Evolutionary conservation across 2,888 invertebrate genomes (phyloP).

Genomic region (Deroplatys truncata): DNA sequence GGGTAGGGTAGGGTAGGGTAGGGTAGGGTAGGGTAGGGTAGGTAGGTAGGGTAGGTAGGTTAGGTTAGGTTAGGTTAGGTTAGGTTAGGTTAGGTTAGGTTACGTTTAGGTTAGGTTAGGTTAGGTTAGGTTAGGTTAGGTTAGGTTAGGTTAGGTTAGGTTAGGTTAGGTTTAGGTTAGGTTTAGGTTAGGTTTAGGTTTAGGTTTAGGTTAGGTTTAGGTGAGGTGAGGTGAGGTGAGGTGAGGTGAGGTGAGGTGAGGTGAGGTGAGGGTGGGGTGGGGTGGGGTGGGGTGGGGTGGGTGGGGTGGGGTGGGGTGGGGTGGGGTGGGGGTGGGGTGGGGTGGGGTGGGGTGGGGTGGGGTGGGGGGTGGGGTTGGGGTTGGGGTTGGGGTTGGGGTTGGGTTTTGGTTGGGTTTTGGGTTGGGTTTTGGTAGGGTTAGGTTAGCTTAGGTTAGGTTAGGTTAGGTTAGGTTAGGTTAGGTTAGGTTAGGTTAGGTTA

Average conservation of each 20-base stretch:
- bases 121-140: conserved; percentile 36
- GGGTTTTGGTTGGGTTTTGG: conserved; percentile 25
- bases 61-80: conserved; percentile 36
- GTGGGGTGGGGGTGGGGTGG: conserved; percentile 21
- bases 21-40: conserved; percentile 35
- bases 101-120: conserved; percentile 18
- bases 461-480: conserved; percentile 31
- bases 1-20: conserved; percentile 30
- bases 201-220: conserved; percentile 35
- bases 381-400: conserved; percentile 35
- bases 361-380: conserved; percentile 31
- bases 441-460: conserved; percentile 34
- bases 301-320: conserved; percentile 34
- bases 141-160: conserved; percentile 33
- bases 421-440: conserved; percentile 34
- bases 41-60: conserved; percentile 33
- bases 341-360: conserved; percentile 30
- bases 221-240: conserved; percentile 31
- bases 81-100: conserved; percentile 37
- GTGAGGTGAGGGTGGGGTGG: conserved; percentile 20
- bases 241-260: conserved; percentile 36
- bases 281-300: conserved; percentile 36
- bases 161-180: conserved; percentile 26
- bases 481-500: conserved; percentile 29
- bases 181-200: conserved; percentile 34